Conservation (phyloP, 2,113 vertebrate species). For the Capreolus pygargus region DNA sequence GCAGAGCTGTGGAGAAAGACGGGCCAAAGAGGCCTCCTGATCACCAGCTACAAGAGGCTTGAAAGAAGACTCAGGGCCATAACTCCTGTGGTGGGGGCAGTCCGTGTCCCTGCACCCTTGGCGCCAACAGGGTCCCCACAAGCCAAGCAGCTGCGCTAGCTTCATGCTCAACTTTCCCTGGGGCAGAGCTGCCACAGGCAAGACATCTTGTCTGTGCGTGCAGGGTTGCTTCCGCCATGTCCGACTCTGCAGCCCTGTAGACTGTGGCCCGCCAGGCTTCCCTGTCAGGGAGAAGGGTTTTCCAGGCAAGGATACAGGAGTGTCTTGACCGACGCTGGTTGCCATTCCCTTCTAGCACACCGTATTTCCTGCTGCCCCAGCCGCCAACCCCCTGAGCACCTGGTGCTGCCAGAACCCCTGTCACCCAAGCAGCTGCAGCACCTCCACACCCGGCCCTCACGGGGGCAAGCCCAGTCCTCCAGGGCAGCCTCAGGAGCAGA, state of each 20-base stretch:
- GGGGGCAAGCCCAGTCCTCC: background rate
- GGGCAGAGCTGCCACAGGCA: background rate
- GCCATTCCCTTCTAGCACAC: background rate
- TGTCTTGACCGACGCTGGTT: background rate
- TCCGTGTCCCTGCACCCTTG: background rate
- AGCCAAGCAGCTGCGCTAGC: background rate
- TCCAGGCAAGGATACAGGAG: background rate
- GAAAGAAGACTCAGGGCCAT: background rate
- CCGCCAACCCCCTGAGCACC: background rate
- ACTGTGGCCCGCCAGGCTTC: background rate
- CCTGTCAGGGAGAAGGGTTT: background rate
- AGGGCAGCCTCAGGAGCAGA: background rate
- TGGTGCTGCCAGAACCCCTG: background rate
- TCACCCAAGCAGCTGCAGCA: background rate
- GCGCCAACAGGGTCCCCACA: accelerated
- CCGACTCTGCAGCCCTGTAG: background rate
- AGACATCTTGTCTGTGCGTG: background rate
- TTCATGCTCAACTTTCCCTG: accelerated
- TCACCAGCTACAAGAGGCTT: accelerated
- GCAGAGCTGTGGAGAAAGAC: background rate
- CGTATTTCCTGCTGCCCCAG: background rate
- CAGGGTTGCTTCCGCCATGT: background rate
- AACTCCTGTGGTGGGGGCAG: accelerated
- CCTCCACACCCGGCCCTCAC: background rate
- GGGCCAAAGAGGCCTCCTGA: background rate